Evolutionary conservation across 2,797 vertebrate species (phyloP).

Genomic region (Philypnodon macrostomus): DNA sequence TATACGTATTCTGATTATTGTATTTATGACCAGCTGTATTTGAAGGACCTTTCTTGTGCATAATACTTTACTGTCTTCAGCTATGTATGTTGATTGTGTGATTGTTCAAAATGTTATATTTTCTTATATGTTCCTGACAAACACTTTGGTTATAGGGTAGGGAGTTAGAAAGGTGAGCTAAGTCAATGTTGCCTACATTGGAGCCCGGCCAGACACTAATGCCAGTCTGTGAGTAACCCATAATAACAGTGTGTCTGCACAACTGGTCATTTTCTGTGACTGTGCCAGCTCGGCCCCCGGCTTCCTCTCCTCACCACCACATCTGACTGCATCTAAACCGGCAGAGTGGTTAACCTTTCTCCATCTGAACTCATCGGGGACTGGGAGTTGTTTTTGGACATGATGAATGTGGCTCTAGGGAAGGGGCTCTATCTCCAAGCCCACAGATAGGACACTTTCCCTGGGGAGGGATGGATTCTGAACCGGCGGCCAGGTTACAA

Average conservation of each 20-base stretch:
- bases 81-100: too few species aligned
- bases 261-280: constrained; percentile 73
- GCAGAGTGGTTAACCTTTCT: constrained; percentile 66
- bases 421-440: constrained; percentile 59
- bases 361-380: constrained; percentile 62
- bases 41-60: too few species aligned
- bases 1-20: too few species aligned
- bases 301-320: constrained; percentile 54
- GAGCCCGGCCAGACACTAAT: constrained; percentile 76
- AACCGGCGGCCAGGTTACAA: constrained; percentile 61
- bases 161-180: constrained; percentile 73
- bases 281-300: constrained; percentile 61
- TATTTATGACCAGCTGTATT: too few species aligned
- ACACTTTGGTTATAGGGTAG: constrained; percentile 61
- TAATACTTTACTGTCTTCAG: too few species aligned
- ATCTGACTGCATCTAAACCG: constrained; percentile 57
- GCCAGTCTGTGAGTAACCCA: constrained; percentile 71
- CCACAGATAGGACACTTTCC: constrained; percentile 57
- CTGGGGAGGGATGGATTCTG: constrained; percentile 44
- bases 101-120: too few species aligned
- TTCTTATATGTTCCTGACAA: too few species aligned
- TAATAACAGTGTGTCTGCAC: constrained; percentile 71
- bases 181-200: constrained; percentile 67
- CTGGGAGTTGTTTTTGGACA: constrained; percentile 72
- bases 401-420: constrained; percentile 72